A percentile compares a stretch with the other conserved stretches of the same genome.
These are phyloP conservation scores for Dasyprocta punctata DNA, from an alignment of 2,113 vertebrate genomes.

Conservation along the genomic window DNA sequence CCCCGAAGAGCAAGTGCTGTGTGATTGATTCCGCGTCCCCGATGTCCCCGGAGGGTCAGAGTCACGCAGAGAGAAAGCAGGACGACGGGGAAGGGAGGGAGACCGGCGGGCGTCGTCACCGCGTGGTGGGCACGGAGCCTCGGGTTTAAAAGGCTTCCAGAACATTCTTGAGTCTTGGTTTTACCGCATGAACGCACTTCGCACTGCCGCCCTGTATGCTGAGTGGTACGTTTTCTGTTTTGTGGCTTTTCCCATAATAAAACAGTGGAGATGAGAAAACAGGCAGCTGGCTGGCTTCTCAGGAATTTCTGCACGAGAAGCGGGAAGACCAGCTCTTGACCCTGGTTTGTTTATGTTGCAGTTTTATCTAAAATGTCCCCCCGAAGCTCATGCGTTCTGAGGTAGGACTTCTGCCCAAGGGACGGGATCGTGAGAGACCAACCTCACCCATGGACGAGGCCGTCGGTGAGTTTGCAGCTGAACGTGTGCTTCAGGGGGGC, in stretches of 20 bases:
- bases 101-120: not conserved
- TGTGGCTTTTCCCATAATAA: not conserved
- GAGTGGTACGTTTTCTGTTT: not conserved
- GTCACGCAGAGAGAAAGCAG: not conserved
- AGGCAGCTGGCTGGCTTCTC: not conserved
- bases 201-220: not conserved
- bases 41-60: not conserved
- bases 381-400: not conserved
- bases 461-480: not conserved
- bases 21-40: not conserved
- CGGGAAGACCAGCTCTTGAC: too few species aligned
- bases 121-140: not conserved
- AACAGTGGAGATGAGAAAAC: not conserved
- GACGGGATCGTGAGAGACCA: not conserved
- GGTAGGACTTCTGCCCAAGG: not conserved
- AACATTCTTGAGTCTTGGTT: not conserved
- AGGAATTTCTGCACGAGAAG: not conserved
- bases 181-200: not conserved
- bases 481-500: not conserved
- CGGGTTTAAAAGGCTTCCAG: not conserved
- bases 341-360: not conserved
- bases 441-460: too few species aligned
- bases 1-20: not conserved
- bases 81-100: too few species aligned
- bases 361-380: not conserved